Evolutionary conservation across 2,888 invertebrate species (phyloP), one percentile per base, ranked within the genome.

Genomic region (Carterocephalus palaemon): DNA sequence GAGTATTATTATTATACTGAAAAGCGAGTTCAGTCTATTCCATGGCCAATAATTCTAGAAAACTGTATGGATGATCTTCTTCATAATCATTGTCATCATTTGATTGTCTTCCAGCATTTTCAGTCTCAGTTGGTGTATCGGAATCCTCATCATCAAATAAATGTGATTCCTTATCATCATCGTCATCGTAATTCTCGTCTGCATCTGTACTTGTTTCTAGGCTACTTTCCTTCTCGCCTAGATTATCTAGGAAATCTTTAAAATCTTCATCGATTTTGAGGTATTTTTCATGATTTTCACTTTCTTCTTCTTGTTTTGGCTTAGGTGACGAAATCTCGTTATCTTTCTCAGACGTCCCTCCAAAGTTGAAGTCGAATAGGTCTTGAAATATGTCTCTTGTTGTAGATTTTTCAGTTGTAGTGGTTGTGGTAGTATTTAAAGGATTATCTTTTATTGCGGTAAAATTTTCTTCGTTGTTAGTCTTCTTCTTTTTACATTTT

Each of bases 11-110:
- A 47, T 39, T 54, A 51, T 49, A 49, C 51, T 46, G 33, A 10
- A 31, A 31, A 13, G 32, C 46, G 47, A 48, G 13, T 48, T 78
- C 75, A 78, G 74, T 77, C 77, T 82, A 85, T 66, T 82, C 76
- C 79, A 83, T 82, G 60, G 75, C 73, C 74, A 85, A 77, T 60
- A 85, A 59, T 67, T 83, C 83, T 64, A 85, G 61, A 59, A 85
- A 68, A 57, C 73, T 80, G 52, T 65, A 73, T 32, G 73, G 77
- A 41, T 57, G 68, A 13, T 70, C 70, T 51, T 70, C 71, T 23
- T 65, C 60, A 17, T 31, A 16, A 56, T n/a, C n/a, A 26, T 56
- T 57, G 15, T 64, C 56, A 9, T 59, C 60, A 24, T 54, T 56
- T 8, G 59, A 34, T 16, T 62, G 53, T 46, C 60, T 60, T 2